Evolutionary conservation across 1,140 invertebrate genomes (phyloP).

Genomic region (Drosophila nikananu): DNA sequence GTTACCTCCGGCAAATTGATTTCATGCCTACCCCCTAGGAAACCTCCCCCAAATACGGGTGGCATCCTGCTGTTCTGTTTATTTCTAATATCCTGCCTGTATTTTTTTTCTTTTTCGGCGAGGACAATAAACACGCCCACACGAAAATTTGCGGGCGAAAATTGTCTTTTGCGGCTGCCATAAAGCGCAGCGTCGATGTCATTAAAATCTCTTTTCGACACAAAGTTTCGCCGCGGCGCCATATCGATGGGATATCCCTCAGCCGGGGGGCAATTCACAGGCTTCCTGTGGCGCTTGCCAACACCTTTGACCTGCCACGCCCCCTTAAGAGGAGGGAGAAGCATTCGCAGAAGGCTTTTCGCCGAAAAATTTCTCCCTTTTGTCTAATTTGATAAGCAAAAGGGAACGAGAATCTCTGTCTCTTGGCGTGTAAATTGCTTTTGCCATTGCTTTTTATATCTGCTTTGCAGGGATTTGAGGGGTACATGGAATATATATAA

Average conservation of each 20-base stretch:
- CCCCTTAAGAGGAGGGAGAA: background rate
- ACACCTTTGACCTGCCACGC: constrained; percentile 67
- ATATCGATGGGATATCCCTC: constrained; percentile 61
- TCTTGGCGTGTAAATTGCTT: constrained; percentile 60
- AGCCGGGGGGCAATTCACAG: constrained; percentile 59
- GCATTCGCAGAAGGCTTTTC: constrained; percentile 41
- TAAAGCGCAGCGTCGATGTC: constrained; percentile 75
- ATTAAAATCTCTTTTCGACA: constrained; percentile 78
- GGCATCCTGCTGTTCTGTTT: constrained; percentile 69
- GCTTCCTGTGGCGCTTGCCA: constrained; percentile 59
- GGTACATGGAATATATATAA: background rate
- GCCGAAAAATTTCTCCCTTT: constrained; percentile 59
- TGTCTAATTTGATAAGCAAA: constrained; percentile 76
- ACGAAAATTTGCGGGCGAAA: constrained; percentile 60
- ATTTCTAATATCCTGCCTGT: constrained; percentile 77
- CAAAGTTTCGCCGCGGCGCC: constrained; percentile 43
- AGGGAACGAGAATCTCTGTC: constrained; percentile 43
- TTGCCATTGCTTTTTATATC: constrained; percentile 10
- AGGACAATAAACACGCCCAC: constrained; percentile 78
- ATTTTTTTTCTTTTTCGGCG: constrained; percentile 40
- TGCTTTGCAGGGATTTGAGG: background rate
- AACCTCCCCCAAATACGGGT: constrained; percentile 8
- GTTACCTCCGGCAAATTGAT: constrained; percentile 37
- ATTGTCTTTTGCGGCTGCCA: constrained; percentile 68
- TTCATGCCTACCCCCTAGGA: background rate